Base-by-base conservation (phyloP, 37 sponge, comb jelly and placozoan species). In the Tethya wilhelma region DNA sequence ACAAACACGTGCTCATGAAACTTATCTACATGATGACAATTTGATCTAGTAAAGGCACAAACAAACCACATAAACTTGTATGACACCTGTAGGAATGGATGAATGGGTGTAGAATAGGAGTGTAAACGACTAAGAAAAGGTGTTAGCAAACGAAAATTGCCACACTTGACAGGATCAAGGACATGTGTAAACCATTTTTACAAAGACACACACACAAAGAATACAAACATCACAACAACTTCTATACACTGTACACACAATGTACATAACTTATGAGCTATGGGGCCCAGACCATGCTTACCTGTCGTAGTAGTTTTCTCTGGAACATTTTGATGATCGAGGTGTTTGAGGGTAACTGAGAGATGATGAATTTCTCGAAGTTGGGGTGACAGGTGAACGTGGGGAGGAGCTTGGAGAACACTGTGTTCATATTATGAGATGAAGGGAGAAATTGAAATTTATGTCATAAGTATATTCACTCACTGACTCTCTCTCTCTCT, bases 371-470 rank as follows among this genome's bases (percentile, higher is more conserved):
- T 40, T 44, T 56, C 33, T n/a, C 20, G 57, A 23, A 44, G 39
- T 6, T 25, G 73, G 38, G 33, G 80, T 55, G 37, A 42, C 30
- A 34, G 86, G 66, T 39, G 84, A 89, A 28, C 44, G 40, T 31
- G 63, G 72, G 57, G 49, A 87, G 22, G 81, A 12, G 37, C 28
- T 74, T 43, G 85, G 80, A 40, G 3, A 23, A 8, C 41, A 41
- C n/a, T n/a, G n/a, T 40, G 12, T 33, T 44, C 64, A 22, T n/a
- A 88, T 55, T 80, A 92, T 77, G 93, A 92, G 56, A 89, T 92
- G 64, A 73, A 83, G 63, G 84, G 93, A 66, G 93, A 92, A 40
- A 79, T 92, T 92, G 93, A 89, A 56, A 77, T 87, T 84, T 19
- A 1, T 38, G n/a, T n/a, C n/a, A n/a, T n/a, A n/a, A n/a, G n/a